Evolutionary conservation across 2,888 invertebrate species (phyloP), one percentile per base, ranked within the genome.

Genomic region (Nephrotoma flavescens): DNA sequence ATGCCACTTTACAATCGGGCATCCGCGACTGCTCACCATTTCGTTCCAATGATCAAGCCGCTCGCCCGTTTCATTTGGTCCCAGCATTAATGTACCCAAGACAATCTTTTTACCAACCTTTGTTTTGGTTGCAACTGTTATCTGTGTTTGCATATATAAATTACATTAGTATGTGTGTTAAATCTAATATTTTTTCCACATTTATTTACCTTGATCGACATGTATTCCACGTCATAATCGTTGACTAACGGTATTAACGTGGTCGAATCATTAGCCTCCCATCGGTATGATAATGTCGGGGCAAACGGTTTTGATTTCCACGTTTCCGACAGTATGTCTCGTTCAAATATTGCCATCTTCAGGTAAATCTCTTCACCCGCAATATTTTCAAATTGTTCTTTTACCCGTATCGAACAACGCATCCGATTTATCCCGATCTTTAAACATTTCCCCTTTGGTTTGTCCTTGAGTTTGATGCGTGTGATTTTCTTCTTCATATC

Each of bases 231-330:
- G 87, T 89, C 89, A 1, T 90, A 89, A n/a, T 89, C 85, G 19
- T 88, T 89, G 42, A 89, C 89, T 41, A 91, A 86, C 1, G 91
- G 91, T 71, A 92, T 89, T 2, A 87, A 88, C 0, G 92, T 88
- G 0, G 90, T 90, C 2, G 92, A 90, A 45, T 88, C 88, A 4
- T 89, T 89, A 1, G 94, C 93, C 89, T 95, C 94, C 92, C 96
- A 95, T 91, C 95, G 95, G 89, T 95, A 94, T n/a, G 96, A 95
- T 87, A 96, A 94, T 4, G 95, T 95, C 5, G 96, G 96, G 15
- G 93, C 92, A 90, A 96, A 96, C 88, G 93, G 92, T 89, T 95
- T 94, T 88, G 96, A 96, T 90, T 96, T 96, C 95, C 96, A 95
- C 88, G 93, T 92, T 87, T 92, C 92, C 42, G 92, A 92, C 52